Evolutionary conservation across 2,797 vertebrate species (phyloP), one percentile per base, ranked within the genome.

Genomic region (Ctenochaetus hawaiiensis): DNA sequence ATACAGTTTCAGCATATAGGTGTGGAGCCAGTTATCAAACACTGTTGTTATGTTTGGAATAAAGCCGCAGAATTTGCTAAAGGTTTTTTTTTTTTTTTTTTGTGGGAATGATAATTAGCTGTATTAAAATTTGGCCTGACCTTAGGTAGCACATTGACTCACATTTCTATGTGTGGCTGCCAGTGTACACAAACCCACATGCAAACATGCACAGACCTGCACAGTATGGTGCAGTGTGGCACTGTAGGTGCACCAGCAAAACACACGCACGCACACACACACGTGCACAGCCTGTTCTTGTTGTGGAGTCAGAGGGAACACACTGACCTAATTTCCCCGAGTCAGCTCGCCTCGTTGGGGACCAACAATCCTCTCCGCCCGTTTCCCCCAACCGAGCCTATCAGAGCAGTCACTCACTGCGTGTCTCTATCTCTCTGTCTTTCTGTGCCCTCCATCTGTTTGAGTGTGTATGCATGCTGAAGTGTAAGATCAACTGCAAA

Each of bases 241-340:
- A 71, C 71, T 78, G 65, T 85, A 88, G 75, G 76, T 90, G 80
- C 75, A 85, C 69, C 30, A 16, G 67, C 73, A 80, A 81, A 66
- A 60, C 68, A 75, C 57, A 49, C 51, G 17, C 22, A 1, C 74
- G 51, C 43, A 44, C 72, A 67, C 62, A 52, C 71, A 52, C 81
- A 59, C 47, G 4, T 41, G 67, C 77, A 85, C 86, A 85, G 76
- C 57, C 68, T 90, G 89, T 88, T 90, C 90, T 88, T 86, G 79
- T 84, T 90, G 86, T 91, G 84, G 82, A 91, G 84, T 94, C 90
- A 90, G 84, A 92, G 85, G 84, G 92, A 93, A 93, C 92, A 94
- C 89, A 88, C 89, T 95, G 94, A 94, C 94, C 94, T 95, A 94
- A 93, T 94, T 94, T 94, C 80, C 85, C 89, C 87, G 87, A 87